Evolutionary conservation across 53 echinoderm and acorn worm species (phyloP), one percentile per base, ranked within the genome.

Genomic region (Echinarachnius parma): DNA sequence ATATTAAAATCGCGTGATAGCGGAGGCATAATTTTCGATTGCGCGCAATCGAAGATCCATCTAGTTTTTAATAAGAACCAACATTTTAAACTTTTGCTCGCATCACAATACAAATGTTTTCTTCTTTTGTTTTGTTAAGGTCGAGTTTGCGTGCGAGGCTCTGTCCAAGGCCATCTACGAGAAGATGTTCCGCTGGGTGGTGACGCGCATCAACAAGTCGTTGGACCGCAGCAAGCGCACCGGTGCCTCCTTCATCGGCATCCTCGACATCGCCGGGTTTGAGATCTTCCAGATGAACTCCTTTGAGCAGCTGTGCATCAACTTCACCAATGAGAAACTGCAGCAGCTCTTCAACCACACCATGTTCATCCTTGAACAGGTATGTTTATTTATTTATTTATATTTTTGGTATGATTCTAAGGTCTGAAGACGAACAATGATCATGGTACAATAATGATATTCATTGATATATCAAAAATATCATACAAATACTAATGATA

Each of bases 321-420:
- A 91, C 80, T 91, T 87, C 82, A 96, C 96, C 82, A 96, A 96
- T 45, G 96, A 96, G 85, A 96, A 96, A 26, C 85, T 91, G 0
- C 90, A 91, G 45, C 90, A 96, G 46, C 80, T 96, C 55, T 96
- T 96, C 83, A 96, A 96, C 84, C 96, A 96, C 77, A 96, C 96
- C 13, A 96, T 96, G 96, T 96, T 96, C 76, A 88, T 96, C 72
- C 70, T 96, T 34, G 96, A 96, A 77, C 96, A 92, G 88, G 92
- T 92, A 75, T 25, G 67, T 11, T 28, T n/a, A n/a, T n/a, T n/a
- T n/a, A n/a, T n/a, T n/a, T n/a, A n/a, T n/a, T 15, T 9, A 21
- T 9, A 42, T 8, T 42, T 42, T 42, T 8, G 13, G 8, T 8
- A 9, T 8, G 13, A 42, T 13, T 42, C 13, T 42, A 42, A 42